Conservation (phyloP, 2,888 invertebrate species). For the Gonocerus acuteangulatus region DNA sequence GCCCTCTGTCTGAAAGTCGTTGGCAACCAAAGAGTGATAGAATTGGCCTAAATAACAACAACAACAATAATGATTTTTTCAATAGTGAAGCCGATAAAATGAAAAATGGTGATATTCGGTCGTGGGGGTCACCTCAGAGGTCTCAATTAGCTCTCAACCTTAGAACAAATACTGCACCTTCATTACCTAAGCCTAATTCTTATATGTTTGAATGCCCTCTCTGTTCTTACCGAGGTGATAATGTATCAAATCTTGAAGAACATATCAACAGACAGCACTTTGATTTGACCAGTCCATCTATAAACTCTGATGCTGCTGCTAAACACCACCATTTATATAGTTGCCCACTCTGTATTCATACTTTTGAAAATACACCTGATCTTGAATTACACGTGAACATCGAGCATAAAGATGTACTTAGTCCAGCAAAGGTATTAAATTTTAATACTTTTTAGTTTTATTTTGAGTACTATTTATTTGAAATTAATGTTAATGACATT, state of each 20-base stretch:
- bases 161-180: conserved; percentile 41
- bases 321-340: conserved; percentile 47
- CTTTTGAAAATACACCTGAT: conserved; percentile 65
- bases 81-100: conserved; percentile 23
- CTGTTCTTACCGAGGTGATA: conserved; percentile 67
- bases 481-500: background rate
- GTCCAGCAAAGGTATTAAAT: conserved; percentile 50
- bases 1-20: conserved; percentile 32
- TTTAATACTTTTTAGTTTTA: conserved; percentile 39
- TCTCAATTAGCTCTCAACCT: conserved; percentile 62
- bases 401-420: conserved; percentile 72
- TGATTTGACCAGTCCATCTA: conserved; percentile 63
- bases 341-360: conserved; percentile 70
- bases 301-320: conserved; percentile 35
- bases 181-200: conserved; percentile 5
- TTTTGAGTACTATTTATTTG: background rate
- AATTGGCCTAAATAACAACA: conserved; percentile 38
- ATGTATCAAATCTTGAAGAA: conserved; percentile 66
- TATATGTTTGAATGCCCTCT: conserved; percentile 56
- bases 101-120: conserved; percentile 41
- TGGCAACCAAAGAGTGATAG: conserved; percentile 28
- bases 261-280: conserved; percentile 79
- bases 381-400: conserved; percentile 79
- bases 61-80: conserved; percentile 43
- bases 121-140: conserved; percentile 66